Base-by-base conservation (phyloP, 23 tunicate species). In the Diplosoma virens region DNA sequence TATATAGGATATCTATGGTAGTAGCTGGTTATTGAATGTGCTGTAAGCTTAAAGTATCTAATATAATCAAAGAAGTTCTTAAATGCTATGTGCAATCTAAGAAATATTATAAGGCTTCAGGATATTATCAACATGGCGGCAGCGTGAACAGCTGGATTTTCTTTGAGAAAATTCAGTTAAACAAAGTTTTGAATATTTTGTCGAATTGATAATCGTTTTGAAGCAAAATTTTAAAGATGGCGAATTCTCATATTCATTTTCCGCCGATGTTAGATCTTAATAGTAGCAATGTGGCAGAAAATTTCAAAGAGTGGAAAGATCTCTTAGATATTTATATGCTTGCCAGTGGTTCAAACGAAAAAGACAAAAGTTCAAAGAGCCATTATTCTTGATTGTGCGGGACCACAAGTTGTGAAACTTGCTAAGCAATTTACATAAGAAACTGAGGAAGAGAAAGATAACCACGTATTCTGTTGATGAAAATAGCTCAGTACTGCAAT, bases 291-390 rank as follows among this genome's bases (percentile, higher is more conserved):
- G 22, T 73, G 32, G 79, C 79, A 7, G 79, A 69, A 29, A 14
- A 3, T 22, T 69, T 34, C 56, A 69, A 69, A 24, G 55, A 24
- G 18, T 36, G 76, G 76, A 69, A 41, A 25, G 55, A 69, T 5
- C 76, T 37, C 14, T 27, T 69, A 3, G 76, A 35, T 18, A 69
- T 69, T 7, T 69, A 69, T 29, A 20, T 69, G 55, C 32, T 69
- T 55, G 76, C 76, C 22, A 69, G 76, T 69, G 76, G 76, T 14
- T 21, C 76, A 37, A 69, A 21, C 3, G 25, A 41, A 18, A 69
- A 22, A 41, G 14, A 69, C 16, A 22, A 58, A 58, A 7, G 26
- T 35, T 3, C 76, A 69, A 36, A 3, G 64, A 4, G 79, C 79
- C 4, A 73, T 52, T 22, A 52, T 69, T 9, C 76, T 36, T 5